phyloP scores from a whole-genome alignment of 2,888 invertebrate genomes.

The Lepidonotus clava region DNA sequence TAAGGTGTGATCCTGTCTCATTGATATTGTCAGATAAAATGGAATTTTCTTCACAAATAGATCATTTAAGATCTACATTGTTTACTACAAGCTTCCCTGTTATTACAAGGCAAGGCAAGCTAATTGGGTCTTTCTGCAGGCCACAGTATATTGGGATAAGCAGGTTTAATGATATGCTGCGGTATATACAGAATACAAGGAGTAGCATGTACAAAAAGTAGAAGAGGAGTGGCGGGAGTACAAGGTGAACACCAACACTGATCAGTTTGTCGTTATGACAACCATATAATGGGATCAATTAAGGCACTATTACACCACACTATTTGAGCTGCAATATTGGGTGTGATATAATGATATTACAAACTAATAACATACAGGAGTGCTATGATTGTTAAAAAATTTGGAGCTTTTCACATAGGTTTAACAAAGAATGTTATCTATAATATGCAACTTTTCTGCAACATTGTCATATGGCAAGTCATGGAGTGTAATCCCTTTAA shows the following conservation, averaged over 20 bases:
- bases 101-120: too few species aligned
- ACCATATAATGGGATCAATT: not conserved
- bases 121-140: constrained; percentile 22
- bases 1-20: too few species aligned
- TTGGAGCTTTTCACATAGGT: too few species aligned
- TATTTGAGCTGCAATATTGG: too few species aligned
- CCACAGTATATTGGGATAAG: not conserved
- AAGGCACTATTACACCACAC: not conserved
- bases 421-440: not conserved
- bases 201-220: not conserved
- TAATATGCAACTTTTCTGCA: not conserved
- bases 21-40: too few species aligned
- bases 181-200: not conserved
- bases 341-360: too few species aligned
- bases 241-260: not conserved
- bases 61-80: too few species aligned
- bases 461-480: not conserved
- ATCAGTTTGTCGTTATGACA: not conserved
- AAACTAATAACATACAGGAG: too few species aligned
- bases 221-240: not conserved
- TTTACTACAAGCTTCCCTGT: too few species aligned
- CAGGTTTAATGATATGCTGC: not conserved
- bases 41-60: too few species aligned
- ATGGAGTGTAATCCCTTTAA: not conserved
- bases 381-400: too few species aligned